Percentiles rank a stretch among this genome's conserved stretches.
phyloP scores from a whole-genome alignment of 1,140 invertebrate species.

The Coboldia fuscipes region DNA sequence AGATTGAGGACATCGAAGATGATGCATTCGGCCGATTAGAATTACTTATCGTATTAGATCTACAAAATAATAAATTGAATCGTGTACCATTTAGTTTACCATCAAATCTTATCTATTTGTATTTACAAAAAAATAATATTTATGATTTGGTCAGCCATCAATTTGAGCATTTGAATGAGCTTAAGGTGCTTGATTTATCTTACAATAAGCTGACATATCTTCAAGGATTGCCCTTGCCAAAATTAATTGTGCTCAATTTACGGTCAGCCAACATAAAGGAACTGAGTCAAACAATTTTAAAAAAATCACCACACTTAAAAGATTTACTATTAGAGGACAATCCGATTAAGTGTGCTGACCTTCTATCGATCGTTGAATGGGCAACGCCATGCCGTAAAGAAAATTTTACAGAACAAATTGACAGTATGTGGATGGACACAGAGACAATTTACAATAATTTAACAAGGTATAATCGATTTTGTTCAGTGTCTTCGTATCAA shows the following conservation, averaged over 20 bases:
- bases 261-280: slow-evolving; percentile 13
- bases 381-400: slow-evolving; percentile 14
- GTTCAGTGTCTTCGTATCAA: no score
- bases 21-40: slow-evolving; percentile 67
- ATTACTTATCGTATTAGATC: slow-evolving; percentile 51
- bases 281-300: slow-evolving; percentile 16
- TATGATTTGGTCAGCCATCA: slow-evolving; percentile 35
- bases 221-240: slow-evolving; percentile 12
- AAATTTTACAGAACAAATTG: slow-evolving; percentile 3
- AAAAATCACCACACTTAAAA: slow-evolving; percentile 14
- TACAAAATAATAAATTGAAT: slow-evolving; percentile 50
- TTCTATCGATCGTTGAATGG: slow-evolving; percentile 18
- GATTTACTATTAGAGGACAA: slow-evolving; percentile 19
- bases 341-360: slow-evolving; percentile 17
- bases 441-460: no score
- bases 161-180: slow-evolving; percentile 41
- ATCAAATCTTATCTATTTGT: slow-evolving; percentile 31
- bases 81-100: slow-evolving; percentile 43
- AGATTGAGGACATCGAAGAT: slow-evolving; percentile 55
- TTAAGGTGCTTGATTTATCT: slow-evolving; percentile 37
- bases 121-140: slow-evolving; percentile 38
- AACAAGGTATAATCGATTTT: no score
- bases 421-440: no score
- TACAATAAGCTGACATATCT: slow-evolving; percentile 16
- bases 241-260: slow-evolving; percentile 14